Evolutionary conservation across 37 sponge, comb jelly and placozoan genomes (phyloP).

Genomic region (Oscarella lobularis): DNA sequence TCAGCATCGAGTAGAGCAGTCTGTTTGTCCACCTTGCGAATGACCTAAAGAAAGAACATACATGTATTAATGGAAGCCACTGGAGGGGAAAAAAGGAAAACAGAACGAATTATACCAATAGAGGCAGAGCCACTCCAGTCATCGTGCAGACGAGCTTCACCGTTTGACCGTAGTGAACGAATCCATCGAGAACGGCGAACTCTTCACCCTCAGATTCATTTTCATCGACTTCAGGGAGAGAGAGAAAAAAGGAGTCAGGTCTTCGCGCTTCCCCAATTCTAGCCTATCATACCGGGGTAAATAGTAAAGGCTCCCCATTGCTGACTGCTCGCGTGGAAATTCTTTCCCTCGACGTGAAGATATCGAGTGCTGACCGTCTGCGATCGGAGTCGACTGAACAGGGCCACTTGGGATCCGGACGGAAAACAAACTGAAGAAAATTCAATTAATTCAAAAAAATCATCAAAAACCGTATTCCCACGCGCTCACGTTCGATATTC

Average conservation of each 20-base stretch:
- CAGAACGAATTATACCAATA: conserved; percentile 6
- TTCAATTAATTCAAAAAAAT: background rate
- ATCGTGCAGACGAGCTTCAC: conserved; percentile 78
- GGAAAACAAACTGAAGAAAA: conserved; percentile 63
- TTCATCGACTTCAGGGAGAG: conserved; percentile 33
- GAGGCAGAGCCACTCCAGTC: conserved; percentile 64
- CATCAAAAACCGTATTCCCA: background rate
- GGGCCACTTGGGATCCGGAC: conserved; percentile 73
- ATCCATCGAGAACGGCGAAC: conserved; percentile 71
- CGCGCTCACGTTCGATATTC: conserved; percentile 26
- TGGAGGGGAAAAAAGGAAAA: background rate
- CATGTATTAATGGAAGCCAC: background rate
- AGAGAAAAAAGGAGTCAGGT: too few species aligned
- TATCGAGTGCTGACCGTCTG: conserved; percentile 95
- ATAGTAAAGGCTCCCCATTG: conserved; percentile 92
- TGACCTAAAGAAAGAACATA: conserved; percentile 17
- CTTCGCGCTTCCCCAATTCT: too few species aligned
- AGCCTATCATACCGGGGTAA: conserved; percentile 30
- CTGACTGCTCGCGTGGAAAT: conserved; percentile 81
- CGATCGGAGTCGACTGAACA: conserved; percentile 84
- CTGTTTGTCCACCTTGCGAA: conserved; percentile 89
- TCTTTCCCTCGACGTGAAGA: conserved; percentile 68
- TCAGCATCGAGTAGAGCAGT: conserved; percentile 81
- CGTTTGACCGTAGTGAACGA: conserved; percentile 71
- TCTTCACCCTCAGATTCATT: conserved; percentile 71